Base-by-base conservation (phyloP, 2,888 invertebrate species). In the Parnassius mnemosyne region DNA sequence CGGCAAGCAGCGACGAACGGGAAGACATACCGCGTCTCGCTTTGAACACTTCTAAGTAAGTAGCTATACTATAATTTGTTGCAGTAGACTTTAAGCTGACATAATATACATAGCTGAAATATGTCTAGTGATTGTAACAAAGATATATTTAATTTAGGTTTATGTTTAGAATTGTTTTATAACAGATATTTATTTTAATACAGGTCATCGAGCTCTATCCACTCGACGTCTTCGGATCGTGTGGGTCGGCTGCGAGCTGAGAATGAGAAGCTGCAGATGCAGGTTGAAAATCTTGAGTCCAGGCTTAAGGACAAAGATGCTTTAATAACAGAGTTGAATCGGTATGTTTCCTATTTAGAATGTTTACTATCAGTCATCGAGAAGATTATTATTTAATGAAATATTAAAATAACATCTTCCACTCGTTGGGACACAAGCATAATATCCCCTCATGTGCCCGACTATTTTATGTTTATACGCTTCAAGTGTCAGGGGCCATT, bases 1-100 rank as follows among this genome's bases (percentile, higher is more conserved):
- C 90, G 0, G 88, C 84, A 20, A 89, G 89, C 69, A 90, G 89
- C 66, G 90, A 91, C 60, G 89, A 89, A 51, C 77, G 78, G 41
- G 89, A 91, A 63, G 89, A 89, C 16, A 83, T 91, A 47, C 90
- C 90, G 1, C 77, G 87, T 0, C 77, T 91, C 2, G 86, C 83
- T 57, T 73, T 91, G 61, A 81, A 88, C 63, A 80, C 84, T 0
- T 91, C 90, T 12, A 87, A 87, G 90, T 90, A 43, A 54, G 51
- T 52, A 49, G 16, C 9, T 50, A 10, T n/a, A 13, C 9, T n/a
- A 10, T 13, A n/a, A 49, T 49, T 16, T 10, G 3, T 16, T 49
- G 49, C 10, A 13, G 13, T 13, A 7, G 34, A 7, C 34, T 1
- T 20, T 20, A 20, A 20, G 20, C 2, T 20, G 20, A 20, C 20